Evolutionary conservation across 2,888 invertebrate genomes (phyloP), one percentile per base, ranked within the genome.

Genomic region (Hydroisotoma schaefferi): DNA sequence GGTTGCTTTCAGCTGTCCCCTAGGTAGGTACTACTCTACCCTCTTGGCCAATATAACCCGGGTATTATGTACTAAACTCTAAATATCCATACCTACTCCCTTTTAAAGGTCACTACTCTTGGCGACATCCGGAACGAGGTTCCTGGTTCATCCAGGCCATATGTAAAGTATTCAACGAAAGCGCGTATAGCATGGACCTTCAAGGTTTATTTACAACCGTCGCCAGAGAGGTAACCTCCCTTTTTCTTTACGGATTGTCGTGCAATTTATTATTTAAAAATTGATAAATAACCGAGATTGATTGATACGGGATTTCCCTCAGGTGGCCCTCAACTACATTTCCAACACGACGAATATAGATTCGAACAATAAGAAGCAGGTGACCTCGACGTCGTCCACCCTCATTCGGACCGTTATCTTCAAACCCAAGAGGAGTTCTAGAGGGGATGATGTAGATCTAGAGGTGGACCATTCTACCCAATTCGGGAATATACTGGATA

Each of bases 61-160:
- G n/a, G n/a, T n/a, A n/a, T n/a, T n/a, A n/a, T n/a, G n/a, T n/a
- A n/a, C n/a, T n/a, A n/a, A n/a, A n/a, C n/a, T n/a, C n/a, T n/a
- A n/a, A n/a, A n/a, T n/a, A n/a, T n/a, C n/a, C n/a, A n/a, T n/a
- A n/a, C n/a, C n/a, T 12, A 43, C 40, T 51, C 43, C n/a, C 18
- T 15, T 56, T 28, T 1, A 25, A 87, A 40, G 90, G 95, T 56
- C 93, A 85, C 76, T 95, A 87, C 78, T 93, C 94, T 0, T 95
- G 94, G 94, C 84, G 95, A 55, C 94, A 94, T 76, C 90, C 92
- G 28, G 88, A 88, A 28, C 85, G 88, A 63, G 95, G 95, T 1
- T 94, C 95, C 0, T 97, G 95, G 95, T 97, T 94, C 75, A 88
- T 97, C 80, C 95, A 95, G 78, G 87, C 94, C 0, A 80, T 97